A percentile compares a stretch with the other conserved stretches of the same genome.
These are phyloP conservation scores for Uria aalge DNA, from an alignment of 2,113 vertebrate genomes.

Conservation along the genomic window DNA sequence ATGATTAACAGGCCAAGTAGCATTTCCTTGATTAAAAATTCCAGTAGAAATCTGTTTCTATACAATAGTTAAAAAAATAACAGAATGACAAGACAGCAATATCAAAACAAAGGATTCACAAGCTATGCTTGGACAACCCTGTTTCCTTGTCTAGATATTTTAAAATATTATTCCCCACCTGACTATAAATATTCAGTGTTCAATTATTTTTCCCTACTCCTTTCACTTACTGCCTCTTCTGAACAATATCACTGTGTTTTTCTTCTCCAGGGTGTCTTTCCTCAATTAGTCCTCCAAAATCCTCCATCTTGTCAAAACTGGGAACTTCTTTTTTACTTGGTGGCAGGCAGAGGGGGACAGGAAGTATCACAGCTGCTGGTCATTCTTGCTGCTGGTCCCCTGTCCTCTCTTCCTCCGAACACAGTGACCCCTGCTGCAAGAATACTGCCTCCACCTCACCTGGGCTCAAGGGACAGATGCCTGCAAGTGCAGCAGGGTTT, in stretches of 20 bases:
- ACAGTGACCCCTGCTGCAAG: neutral
- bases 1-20: neutral
- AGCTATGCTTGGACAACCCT: neutral
- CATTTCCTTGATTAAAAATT: neutral
- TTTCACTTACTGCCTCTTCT: neutral
- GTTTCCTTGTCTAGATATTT: neutral
- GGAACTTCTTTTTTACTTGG: neutral
- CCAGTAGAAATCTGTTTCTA: neutral
- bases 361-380: neutral
- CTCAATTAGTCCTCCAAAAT: neutral
- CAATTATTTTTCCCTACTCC: neutral
- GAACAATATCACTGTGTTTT: neutral
- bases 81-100: neutral
- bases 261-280: neutral
- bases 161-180: neutral
- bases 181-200: neutral
- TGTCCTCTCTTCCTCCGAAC: neutral
- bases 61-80: neutral
- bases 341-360: neutral
- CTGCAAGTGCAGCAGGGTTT: neutral
- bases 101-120: neutral
- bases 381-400: neutral
- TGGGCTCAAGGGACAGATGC: neutral
- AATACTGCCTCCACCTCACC: neutral
- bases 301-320: neutral